Conservation (phyloP, 2,888 invertebrate species). For the Tiliacea aurago region DNA sequence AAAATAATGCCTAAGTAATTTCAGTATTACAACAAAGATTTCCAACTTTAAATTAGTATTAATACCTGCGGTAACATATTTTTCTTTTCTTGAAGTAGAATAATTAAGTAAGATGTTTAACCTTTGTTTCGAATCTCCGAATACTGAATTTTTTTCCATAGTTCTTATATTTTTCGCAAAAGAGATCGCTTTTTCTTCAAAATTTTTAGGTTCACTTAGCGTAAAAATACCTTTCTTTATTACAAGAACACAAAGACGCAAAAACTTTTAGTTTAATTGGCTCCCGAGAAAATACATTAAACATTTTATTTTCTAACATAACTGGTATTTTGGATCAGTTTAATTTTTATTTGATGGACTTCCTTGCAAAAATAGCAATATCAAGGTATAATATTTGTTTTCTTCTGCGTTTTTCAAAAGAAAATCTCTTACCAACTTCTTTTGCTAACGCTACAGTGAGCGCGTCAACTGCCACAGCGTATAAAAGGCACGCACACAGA, state of each 20-base stretch:
- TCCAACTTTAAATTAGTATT: constrained; percentile 38
- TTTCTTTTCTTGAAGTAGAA: not conserved
- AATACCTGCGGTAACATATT: not conserved
- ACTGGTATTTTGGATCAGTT: not conserved
- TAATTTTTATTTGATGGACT: not conserved
- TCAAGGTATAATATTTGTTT: not conserved
- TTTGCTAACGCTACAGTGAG: constrained; percentile 72
- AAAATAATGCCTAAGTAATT: constrained; percentile 20
- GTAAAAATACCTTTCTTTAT: constrained; percentile 22
- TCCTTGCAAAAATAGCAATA: not conserved
- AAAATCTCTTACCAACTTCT: constrained; percentile 21
- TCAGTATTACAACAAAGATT: constrained; percentile 40
- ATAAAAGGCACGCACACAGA: constrained; percentile 72
- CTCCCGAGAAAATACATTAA: not conserved
- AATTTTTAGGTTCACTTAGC: constrained; percentile 5
- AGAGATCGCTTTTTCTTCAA: not conserved
- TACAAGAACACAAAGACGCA: constrained; percentile 15
- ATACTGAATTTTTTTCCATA: not conserved
- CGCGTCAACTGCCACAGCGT: constrained; percentile 56
- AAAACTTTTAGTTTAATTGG: constrained; percentile 28
- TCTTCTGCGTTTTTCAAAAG: not conserved
- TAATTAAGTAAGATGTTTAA: constrained; percentile 7
- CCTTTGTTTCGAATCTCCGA: not conserved
- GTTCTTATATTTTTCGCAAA: not conserved
- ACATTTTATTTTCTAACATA: not conserved